Base-by-base conservation (phyloP, 1,140 invertebrate species). In the Holcopasites calliopsidis region DNA sequence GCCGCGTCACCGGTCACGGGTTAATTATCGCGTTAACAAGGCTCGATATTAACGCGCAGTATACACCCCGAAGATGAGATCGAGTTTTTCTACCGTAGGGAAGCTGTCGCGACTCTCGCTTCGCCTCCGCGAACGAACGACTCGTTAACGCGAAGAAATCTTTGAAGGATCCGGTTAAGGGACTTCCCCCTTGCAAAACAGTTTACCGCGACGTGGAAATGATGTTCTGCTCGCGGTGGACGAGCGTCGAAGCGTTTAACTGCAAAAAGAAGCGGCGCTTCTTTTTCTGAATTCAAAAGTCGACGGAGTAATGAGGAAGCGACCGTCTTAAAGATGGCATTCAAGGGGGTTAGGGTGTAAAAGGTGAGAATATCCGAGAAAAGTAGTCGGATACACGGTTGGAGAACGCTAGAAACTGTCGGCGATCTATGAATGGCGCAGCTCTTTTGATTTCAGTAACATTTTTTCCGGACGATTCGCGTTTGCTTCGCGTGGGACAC, bases 1-100 rank as follows among this genome's bases (percentile, higher is more conserved):
- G 50, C 54, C 65, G 35, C 65, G 65, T 69, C 65, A 68, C 64
- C 64, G 73, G 73, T 69, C 52, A 69, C 55, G 73, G 65, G 73
- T 75, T 69, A 75, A 68, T 75, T 75, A 69, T 60, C 64, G 33
- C 64, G 73, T 68, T 75, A 69, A 75, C 64, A 49, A 49, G 64
- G 10, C 64, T 38, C 64, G 72, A 57, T 58, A 38, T 58, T 40
- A 50, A 75, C 64, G 18, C 64, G 73, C 26, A 13, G n/a, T 16
- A 21, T 58, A 31, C 42, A n/a, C 7, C 21, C 16, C 42, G 13
- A 38, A 23, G 50, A 52, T n/a, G 44, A 74, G 49, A 38, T 66
- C 61, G 21, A 35, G 28, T 35, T 55, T 47, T 74, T 65, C 4
- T 2, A 44, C 6, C 33, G 16, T n/a, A n/a, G n/a, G n/a, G 11